Evolutionary conservation across 1,140 invertebrate species (phyloP).

Genomic region (Hestina assimilis): DNA sequence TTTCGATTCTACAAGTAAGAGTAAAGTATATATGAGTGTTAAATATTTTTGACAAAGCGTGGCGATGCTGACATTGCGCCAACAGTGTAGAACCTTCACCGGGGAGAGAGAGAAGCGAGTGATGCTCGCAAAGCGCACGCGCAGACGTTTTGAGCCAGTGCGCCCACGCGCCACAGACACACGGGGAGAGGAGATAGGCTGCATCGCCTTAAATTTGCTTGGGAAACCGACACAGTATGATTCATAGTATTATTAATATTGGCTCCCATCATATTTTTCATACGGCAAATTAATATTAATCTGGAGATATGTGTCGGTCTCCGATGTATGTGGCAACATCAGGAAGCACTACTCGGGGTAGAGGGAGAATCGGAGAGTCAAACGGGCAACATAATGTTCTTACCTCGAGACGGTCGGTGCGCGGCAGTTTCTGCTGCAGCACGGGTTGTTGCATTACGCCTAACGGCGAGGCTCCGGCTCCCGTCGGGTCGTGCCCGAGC

Average conservation of each 20-base stretch:
- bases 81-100: constrained; percentile 59
- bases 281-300: background rate
- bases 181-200: constrained; percentile 48
- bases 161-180: constrained; percentile 57
- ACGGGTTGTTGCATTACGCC: constrained; percentile 90
- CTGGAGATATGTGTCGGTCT: constrained; percentile 42
- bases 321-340: constrained; percentile 51
- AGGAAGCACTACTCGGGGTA: constrained; percentile 54
- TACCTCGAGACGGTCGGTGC: constrained; percentile 98
- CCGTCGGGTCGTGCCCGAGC: constrained; percentile 90
- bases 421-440: constrained; percentile 93
- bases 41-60: constrained; percentile 19
- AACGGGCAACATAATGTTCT: constrained; percentile 28
- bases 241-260: constrained; percentile 8
- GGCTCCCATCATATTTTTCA: background rate
- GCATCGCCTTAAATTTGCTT: constrained; percentile 41
- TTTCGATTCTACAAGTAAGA: background rate
- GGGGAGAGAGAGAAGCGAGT: constrained; percentile 60
- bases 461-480: constrained; percentile 82
- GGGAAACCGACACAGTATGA: constrained; percentile 47
- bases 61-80: constrained; percentile 34
- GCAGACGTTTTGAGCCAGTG: constrained; percentile 48
- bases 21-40: constrained; percentile 3
- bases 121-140: constrained; percentile 71
- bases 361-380: constrained; percentile 18